Conservation (phyloP, 1,140 invertebrate species). For the Drosophila subobscura region DNA sequence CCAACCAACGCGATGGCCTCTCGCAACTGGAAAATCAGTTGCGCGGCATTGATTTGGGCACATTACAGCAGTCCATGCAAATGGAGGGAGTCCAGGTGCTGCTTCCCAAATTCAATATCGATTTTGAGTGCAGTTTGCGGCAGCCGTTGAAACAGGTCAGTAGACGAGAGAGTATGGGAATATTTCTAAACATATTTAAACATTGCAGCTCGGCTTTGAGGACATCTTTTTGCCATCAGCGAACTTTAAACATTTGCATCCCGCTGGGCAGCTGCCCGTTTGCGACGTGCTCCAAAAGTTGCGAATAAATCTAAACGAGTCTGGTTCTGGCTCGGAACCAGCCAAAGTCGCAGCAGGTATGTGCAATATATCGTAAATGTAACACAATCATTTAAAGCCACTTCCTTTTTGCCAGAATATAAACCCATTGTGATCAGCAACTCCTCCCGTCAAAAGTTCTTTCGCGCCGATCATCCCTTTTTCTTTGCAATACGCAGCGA, state of each 20-base stretch:
- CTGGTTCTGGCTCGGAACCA: constrained; percentile 60
- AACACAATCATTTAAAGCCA: neutral
- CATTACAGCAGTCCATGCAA: constrained; percentile 63
- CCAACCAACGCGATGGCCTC: constrained; percentile 85
- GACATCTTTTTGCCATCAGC: constrained; percentile 62
- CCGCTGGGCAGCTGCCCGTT: constrained; percentile 48
- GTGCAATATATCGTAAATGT: neutral
- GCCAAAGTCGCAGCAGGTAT: constrained; percentile 51
- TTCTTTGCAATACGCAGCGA: constrained; percentile 78
- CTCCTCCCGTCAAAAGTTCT: constrained; percentile 78
- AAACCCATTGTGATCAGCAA: constrained; percentile 82
- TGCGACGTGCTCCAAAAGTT: constrained; percentile 71
- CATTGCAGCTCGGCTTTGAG: constrained; percentile 69
- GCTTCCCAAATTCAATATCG: constrained; percentile 89
- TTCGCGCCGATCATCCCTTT: constrained; percentile 80
- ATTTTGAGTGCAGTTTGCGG: constrained; percentile 84
- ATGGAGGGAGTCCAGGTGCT: constrained; percentile 84
- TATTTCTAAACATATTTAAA: neutral
- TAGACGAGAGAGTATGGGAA: neutral
- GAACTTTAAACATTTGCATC: constrained; percentile 74
- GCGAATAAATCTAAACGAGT: constrained; percentile 70
- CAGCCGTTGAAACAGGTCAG: constrained; percentile 65
- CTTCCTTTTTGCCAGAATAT: constrained; percentile 46
- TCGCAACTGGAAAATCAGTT: constrained; percentile 84
- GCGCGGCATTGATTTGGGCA: constrained; percentile 78